Percentiles rank a stretch among this genome's conserved stretches.
phyloP scores from a whole-genome alignment of 2,797 vertebrate species.

The Coracias cyanogaster region DNA sequence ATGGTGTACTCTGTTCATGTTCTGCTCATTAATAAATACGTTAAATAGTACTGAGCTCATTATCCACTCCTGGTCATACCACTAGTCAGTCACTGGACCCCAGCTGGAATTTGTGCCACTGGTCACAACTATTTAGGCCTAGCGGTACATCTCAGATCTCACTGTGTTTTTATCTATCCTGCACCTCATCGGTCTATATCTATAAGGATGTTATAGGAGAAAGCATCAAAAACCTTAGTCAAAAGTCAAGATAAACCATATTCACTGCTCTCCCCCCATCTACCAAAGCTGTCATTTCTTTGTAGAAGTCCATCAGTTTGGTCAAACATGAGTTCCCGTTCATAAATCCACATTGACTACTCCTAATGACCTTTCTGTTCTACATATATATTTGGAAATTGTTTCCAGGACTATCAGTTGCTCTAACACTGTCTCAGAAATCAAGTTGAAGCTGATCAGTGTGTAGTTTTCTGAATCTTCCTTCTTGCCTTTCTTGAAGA shows the following conservation, averaged over 20 bases:
- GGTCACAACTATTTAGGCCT: background rate
- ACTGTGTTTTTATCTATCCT: background rate
- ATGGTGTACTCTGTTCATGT: background rate
- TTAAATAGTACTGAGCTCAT: background rate
- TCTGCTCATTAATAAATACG: background rate
- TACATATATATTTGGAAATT: background rate
- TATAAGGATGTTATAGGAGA: background rate
- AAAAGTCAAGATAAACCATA: background rate
- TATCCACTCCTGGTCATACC: background rate
- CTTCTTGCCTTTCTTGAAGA: background rate
- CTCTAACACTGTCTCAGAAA: background rate
- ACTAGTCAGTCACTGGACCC: no score
- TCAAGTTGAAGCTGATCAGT: background rate
- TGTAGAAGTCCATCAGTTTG: background rate
- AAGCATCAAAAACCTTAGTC: background rate
- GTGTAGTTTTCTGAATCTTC: background rate
- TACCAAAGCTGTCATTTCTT: background rate
- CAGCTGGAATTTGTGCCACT: background rate
- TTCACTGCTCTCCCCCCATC: background rate
- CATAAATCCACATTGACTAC: background rate
- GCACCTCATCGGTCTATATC: background rate
- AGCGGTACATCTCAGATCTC: background rate
- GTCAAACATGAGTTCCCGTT: background rate
- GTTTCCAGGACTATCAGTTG: background rate
- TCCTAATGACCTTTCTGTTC: background rate